Percentiles rank a stretch among this genome's conserved stretches.
Conservation (phyloP, 2,113 vertebrate genomes). For the Taurulus bubalis region DNA sequence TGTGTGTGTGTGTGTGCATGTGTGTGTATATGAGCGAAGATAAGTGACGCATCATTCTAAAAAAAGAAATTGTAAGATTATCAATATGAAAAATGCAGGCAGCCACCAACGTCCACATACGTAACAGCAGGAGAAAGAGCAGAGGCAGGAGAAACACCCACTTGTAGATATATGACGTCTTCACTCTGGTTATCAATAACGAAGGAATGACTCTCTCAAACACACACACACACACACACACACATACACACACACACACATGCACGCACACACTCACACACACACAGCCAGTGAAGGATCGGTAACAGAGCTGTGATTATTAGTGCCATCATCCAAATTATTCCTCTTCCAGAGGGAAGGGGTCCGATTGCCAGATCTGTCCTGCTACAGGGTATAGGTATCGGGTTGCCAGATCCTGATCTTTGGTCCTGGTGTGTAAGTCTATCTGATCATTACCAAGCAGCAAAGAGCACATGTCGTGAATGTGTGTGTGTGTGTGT, state of each 20-base stretch:
- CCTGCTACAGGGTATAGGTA: conserved; percentile 62
- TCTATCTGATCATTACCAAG: conserved; percentile 68
- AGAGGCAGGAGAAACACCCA: conserved; percentile 66
- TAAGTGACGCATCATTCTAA: conserved; percentile 17
- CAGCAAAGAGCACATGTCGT: conserved; percentile 38
- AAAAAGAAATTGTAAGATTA: neutral
- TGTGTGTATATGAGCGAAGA: conserved; percentile 1
- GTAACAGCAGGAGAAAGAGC: conserved; percentile 44
- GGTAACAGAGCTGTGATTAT: conserved; percentile 80
- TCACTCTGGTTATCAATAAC: conserved; percentile 66
- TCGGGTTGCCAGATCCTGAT: conserved; percentile 81
- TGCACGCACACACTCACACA: conserved; percentile 31
- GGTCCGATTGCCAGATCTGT: conserved; percentile 76
- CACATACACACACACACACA: conserved; percentile 33
- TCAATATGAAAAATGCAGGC: conserved; percentile 24
- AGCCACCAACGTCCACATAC: conserved; percentile 35
- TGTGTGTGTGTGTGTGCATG: conserved; percentile 11
- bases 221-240: conserved; percentile 21
- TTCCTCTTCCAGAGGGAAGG: conserved; percentile 71
- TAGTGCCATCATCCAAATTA: conserved; percentile 81
- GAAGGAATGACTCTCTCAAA: conserved; percentile 53
- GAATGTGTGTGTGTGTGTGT: conserved; percentile 13
- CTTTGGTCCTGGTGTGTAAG: conserved; percentile 71
- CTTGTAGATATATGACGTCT: conserved; percentile 65
- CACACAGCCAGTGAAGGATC: conserved; percentile 60